phyloP scores from a whole-genome alignment of 2,797 vertebrate species.

The Sebastes hubbsi region DNA sequence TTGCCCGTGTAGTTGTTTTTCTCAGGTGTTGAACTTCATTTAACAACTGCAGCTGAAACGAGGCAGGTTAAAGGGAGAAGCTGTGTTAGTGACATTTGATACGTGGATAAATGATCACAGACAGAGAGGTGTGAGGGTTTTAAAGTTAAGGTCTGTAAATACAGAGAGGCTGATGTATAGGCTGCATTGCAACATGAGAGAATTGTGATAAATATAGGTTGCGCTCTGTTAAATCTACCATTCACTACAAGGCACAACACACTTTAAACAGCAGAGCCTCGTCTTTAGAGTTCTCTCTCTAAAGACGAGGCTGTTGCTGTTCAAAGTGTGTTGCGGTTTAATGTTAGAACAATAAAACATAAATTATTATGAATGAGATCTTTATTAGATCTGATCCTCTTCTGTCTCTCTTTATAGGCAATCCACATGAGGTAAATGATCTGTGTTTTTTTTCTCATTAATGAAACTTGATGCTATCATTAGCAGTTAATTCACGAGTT shows the following conservation, averaged over 20 bases:
- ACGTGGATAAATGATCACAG: slow-evolving; percentile 41
- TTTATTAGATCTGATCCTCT: neutral
- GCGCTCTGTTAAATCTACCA: neutral
- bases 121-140: slow-evolving; percentile 8
- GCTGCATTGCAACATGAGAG: slow-evolving; percentile 56
- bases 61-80: slow-evolving; percentile 1
- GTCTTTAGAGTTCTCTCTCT: neutral
- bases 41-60: slow-evolving; percentile 21
- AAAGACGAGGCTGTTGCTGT: neutral
- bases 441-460: slow-evolving; percentile 55
- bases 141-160: slow-evolving; percentile 42
- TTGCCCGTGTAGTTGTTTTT: slow-evolving; percentile 3
- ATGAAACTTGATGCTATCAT: slow-evolving; percentile 61
- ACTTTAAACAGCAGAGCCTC: neutral
- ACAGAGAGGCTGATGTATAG: slow-evolving; percentile 10
- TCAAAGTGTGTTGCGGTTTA: neutral
- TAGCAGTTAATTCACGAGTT: slow-evolving; percentile 69
- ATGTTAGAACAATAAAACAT: slow-evolving; percentile 20
- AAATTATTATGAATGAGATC: slow-evolving; percentile 1
- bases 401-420: slow-evolving; percentile 30
- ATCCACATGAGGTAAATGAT: slow-evolving; percentile 55
- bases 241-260: slow-evolving; percentile 1
- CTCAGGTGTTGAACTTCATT: slow-evolving; percentile 30
- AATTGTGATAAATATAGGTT: slow-evolving; percentile 52
- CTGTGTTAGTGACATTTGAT: slow-evolving; percentile 43